phyloP scores from a whole-genome alignment of 2,113 vertebrate genomes.

The Notothenia coriiceps region DNA sequence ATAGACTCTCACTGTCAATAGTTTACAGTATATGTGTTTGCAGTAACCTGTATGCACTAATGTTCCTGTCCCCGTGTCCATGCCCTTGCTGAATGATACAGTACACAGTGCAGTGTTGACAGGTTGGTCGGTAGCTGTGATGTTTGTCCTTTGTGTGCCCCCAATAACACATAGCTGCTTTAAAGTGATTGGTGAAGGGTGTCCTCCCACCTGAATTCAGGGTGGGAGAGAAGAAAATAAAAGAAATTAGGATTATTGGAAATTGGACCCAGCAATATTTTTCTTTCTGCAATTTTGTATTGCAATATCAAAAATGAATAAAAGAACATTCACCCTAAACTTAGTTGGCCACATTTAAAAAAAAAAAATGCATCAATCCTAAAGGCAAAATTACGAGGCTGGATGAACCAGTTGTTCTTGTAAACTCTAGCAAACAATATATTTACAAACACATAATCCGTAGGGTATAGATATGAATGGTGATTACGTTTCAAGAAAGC shows the following conservation, averaged over 20 bases:
- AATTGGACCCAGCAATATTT: no score
- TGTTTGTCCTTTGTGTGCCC: constrained; percentile 70
- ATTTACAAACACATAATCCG: no score
- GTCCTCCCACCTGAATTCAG: constrained; percentile 41
- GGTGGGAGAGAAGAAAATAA: constrained; percentile 12
- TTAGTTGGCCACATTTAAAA: no score
- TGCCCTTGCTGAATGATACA: constrained; percentile 60
- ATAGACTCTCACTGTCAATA: constrained; percentile 23
- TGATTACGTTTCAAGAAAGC: no score
- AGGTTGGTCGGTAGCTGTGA: constrained; percentile 55
- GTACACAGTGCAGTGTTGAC: constrained; percentile 40
- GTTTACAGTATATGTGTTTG: constrained; percentile 16
- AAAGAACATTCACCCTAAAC: no score
- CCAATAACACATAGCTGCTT: constrained; percentile 43
- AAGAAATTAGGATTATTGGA: background rate
- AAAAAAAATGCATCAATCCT: no score
- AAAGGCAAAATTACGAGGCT: no score
- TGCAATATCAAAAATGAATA: no score
- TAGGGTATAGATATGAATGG: no score
- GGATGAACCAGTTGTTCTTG: no score
- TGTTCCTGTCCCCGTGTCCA: constrained; percentile 46
- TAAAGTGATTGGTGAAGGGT: constrained; percentile 49
- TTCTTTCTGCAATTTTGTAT: no score
- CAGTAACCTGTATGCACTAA: constrained; percentile 43
- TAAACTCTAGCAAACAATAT: no score